Base-by-base conservation (phyloP, 2,888 invertebrate genomes). In the Dolomedes plantarius region DNA sequence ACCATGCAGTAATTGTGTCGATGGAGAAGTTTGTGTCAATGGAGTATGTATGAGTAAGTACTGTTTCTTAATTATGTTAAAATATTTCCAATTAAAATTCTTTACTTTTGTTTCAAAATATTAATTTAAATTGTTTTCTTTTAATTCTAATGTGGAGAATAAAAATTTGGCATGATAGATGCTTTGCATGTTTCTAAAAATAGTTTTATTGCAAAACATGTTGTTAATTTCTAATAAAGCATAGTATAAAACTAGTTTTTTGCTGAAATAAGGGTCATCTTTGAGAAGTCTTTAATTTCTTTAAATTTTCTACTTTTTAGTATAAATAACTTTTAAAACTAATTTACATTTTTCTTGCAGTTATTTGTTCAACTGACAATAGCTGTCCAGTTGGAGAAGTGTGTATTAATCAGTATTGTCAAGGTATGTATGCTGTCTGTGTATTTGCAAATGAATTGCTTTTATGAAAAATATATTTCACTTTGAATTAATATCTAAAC, bases 361-460 rank as follows among this genome's bases (percentile, higher is more conserved):
- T 89, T 96, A 97, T 91, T 95, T 97, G 97, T 91, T 96, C 96
- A 90, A 94, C 95, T 11, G 96, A 96, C 90, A 96, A 95, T 90
- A 97, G 97, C 90, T 97, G 97, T 90, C 93, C 97, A 89, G 95
- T 96, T 1, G 97, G 97, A 71, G 97, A 97, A 92, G 94, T 97
- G 83, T 89, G 89, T 64, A 94, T 94, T 88, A 94, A 94, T 87
- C 96, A 97, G 75, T 93, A 94, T 62, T 97, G 97, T 90, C 94
- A 95, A 90, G 89, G 89, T 88, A 87, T 67, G 65, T n/a, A 27
- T 0, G 29, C 29, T 13, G 2, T 31, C 50, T 64, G 5, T 50
- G n/a, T 62, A 19, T 36, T 36, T 5, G 7, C 9, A 36, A 36
- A 36, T 7, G 5, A 7, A 9, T 36, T 36, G 9, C 9, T 5